These are phyloP conservation scores for Tragelaphus imberbis DNA, from an alignment of 2,113 vertebrate genomes.

Conservation along the genomic window DNA sequence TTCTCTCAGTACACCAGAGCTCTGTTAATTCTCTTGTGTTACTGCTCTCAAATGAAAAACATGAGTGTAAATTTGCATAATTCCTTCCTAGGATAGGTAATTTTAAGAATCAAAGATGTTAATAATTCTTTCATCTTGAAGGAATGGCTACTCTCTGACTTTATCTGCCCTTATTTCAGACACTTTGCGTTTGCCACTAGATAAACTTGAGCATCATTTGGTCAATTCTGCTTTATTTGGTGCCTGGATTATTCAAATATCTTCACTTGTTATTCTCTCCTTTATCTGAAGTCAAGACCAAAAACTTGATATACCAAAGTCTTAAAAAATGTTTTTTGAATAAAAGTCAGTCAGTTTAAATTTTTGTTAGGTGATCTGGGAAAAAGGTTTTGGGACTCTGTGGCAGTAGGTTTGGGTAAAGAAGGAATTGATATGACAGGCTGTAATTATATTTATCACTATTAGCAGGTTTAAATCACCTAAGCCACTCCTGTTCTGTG, in stretches of 20 bases:
- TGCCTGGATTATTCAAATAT: not conserved
- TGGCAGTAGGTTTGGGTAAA: not conserved
- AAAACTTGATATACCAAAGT: not conserved
- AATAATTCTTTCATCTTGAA: not conserved
- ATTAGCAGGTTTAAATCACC: not conserved
- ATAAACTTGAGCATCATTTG: not conserved
- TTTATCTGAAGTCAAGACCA: not conserved
- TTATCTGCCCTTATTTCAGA: constrained; percentile 1
- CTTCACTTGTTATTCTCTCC: not conserved
- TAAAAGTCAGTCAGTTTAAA: not conserved
- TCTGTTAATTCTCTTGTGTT: not conserved
- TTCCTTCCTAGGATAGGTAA: not conserved
- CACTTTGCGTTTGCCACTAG: not conserved
- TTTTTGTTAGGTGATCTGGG: not conserved
- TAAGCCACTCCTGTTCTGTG: not conserved
- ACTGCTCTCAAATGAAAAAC: not conserved
- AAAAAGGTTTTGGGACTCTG: not conserved
- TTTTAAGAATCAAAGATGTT: not conserved
- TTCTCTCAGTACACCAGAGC: not conserved
- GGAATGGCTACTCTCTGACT: not conserved
- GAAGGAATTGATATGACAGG: not conserved
- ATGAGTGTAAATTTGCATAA: not conserved
- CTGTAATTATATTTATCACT: not conserved
- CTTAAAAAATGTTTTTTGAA: not conserved
- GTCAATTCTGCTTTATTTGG: not conserved